A percentile compares a stretch with the other conserved stretches of the same genome.
phyloP scores from a whole-genome alignment of 2,888 invertebrate genomes.

The Sphecodes monilicornis region DNA sequence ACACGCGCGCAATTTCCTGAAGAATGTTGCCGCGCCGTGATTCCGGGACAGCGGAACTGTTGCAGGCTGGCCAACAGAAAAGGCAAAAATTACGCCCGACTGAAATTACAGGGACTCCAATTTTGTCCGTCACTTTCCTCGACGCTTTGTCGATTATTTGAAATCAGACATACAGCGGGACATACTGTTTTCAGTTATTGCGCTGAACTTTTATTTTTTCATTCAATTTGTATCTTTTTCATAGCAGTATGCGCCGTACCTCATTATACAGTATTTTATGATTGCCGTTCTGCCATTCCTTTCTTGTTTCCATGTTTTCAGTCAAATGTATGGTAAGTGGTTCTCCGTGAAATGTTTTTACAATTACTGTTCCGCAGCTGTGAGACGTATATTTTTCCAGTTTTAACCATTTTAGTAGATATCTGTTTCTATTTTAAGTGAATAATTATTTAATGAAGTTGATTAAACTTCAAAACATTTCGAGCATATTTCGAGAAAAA shows the following conservation, averaged over 20 bases:
- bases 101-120: not conserved
- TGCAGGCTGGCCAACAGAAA: not conserved
- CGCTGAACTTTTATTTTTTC: not conserved
- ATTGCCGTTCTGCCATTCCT: not conserved
- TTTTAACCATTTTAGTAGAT: not conserved
- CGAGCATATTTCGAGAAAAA: not conserved
- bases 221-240: not conserved
- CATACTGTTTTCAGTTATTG: not conserved
- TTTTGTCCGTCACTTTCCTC: not conserved
- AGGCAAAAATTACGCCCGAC: slow-evolving; percentile 16
- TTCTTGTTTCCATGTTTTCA: not conserved
- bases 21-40: slow-evolving; percentile 45
- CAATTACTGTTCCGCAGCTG: not conserved
- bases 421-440: not conserved
- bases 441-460: not conserved
- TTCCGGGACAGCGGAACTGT: slow-evolving; percentile 21
- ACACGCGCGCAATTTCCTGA: slow-evolving; percentile 51
- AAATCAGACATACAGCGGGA: not conserved
- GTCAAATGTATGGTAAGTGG: not conserved
- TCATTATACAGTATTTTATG: not conserved
- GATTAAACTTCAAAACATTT: not conserved
- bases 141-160: not conserved
- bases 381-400: not conserved
- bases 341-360: not conserved
- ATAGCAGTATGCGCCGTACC: not conserved